Evolutionary conservation across 2,113 vertebrate genomes (phyloP).

Genomic region (Rhagologus leucostigma): DNA sequence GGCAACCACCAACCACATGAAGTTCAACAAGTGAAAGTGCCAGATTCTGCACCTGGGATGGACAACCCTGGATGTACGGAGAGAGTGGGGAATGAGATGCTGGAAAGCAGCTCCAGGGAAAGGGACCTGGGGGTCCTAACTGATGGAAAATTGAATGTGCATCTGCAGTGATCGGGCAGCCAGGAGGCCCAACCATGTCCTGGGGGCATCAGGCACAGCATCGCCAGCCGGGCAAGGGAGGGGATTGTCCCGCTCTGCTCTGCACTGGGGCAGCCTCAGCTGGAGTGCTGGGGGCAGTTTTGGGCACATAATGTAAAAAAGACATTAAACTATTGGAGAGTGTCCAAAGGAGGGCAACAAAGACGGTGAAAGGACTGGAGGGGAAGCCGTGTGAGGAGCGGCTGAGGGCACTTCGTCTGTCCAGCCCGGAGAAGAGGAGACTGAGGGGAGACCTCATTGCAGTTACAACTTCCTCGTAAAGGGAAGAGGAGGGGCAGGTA

Average conservation of each 20-base stretch:
- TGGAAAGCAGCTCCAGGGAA: accelerated
- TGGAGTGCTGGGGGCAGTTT: not conserved
- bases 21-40: accelerated
- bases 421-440: not conserved
- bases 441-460: not conserved
- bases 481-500: not conserved
- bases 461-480: not conserved
- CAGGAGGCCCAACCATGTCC: not conserved
- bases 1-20: not conserved
- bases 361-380: not conserved
- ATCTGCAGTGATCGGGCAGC: not conserved
- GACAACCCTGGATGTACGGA: accelerated
- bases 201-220: not conserved
- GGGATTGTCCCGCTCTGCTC: not conserved
- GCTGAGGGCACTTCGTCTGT: not conserved
- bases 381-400: accelerated
- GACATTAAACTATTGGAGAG: not conserved
- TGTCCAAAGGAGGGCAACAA: not conserved
- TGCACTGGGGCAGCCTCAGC: not conserved
- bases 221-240: not conserved
- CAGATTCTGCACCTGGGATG: accelerated
- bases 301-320: not conserved
- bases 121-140: not conserved
- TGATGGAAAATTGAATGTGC: accelerated
- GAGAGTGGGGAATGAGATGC: not conserved